Conservation (phyloP, 2,113 vertebrate species). For the Cairina moschata region DNA sequence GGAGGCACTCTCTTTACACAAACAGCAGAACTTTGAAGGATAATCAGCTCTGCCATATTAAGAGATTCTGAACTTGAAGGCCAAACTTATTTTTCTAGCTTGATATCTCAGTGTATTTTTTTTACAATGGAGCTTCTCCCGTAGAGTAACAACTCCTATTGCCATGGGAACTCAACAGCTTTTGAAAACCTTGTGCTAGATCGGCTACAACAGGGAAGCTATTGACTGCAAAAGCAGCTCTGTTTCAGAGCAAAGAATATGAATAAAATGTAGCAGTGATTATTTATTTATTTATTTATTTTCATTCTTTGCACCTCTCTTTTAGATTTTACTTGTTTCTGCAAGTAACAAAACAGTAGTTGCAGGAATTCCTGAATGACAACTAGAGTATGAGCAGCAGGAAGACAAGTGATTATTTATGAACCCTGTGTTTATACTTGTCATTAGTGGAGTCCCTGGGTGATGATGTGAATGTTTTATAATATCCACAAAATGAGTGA, state of each 20-base stretch:
- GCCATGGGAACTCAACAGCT: background rate
- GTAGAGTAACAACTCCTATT: background rate
- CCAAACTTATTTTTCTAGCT: background rate
- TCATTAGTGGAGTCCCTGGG: conserved; percentile 73
- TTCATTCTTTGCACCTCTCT: background rate
- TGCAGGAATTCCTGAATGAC: conserved; percentile 22
- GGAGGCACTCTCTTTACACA: background rate
- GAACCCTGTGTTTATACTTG: conserved; percentile 80
- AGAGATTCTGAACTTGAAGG: background rate
- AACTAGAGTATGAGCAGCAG: conserved; percentile 71
- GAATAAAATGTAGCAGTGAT: background rate
- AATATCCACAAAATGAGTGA: conserved; percentile 70
- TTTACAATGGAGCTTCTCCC: background rate
- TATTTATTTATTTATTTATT: background rate
- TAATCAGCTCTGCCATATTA: background rate
- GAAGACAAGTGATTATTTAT: conserved; percentile 78
- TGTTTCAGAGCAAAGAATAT: background rate
- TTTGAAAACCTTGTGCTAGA: background rate
- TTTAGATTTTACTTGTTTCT: background rate
- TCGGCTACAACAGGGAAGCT: background rate
- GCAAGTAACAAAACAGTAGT: background rate
- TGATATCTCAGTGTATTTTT: background rate
- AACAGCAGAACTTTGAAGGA: background rate
- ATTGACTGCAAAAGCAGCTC: background rate
- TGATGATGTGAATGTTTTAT: conserved; percentile 73